Evolutionary conservation across 1,140 invertebrate genomes (phyloP).

Genomic region (Nasonia vitripennis): DNA sequence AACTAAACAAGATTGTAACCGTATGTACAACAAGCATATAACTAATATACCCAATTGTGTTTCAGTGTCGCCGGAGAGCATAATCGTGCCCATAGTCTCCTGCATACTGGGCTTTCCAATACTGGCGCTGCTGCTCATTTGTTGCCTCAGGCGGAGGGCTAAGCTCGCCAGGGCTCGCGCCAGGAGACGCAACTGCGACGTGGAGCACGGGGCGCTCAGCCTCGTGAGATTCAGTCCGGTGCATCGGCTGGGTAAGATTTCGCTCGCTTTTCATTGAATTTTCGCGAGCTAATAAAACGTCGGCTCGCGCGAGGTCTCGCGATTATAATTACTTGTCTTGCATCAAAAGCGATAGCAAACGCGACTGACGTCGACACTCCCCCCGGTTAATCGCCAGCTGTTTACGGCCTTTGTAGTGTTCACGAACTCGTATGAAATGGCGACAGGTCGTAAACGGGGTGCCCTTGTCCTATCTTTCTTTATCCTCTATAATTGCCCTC

Average conservation of each 20-base stretch:
- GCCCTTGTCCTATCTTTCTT: no score
- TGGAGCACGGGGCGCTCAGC: slow-evolving; percentile 86
- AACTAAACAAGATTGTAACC: background rate
- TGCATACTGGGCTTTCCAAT: slow-evolving; percentile 92
- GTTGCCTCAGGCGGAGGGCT: slow-evolving; percentile 87
- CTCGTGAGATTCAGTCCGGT: slow-evolving; percentile 86
- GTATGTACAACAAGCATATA: background rate
- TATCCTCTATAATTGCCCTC: no score
- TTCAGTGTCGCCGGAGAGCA: slow-evolving; percentile 90
- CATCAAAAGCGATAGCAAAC: no score
- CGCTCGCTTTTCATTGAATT: background rate
- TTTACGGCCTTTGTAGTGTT: no score
- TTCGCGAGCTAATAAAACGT: no score
- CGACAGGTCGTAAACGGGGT: no score
- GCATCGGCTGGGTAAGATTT: slow-evolving; percentile 80
- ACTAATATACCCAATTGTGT: slow-evolving; percentile 63
- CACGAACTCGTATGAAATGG: no score
- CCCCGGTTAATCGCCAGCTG: no score
- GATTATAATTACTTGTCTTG: no score
- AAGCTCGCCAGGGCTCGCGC: slow-evolving; percentile 88
- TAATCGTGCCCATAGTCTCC: slow-evolving; percentile 91
- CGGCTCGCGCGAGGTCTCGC: no score
- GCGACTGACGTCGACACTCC: no score
- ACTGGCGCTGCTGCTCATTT: slow-evolving; percentile 89
- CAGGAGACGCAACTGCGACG: slow-evolving; percentile 84